Percentiles rank a stretch among this genome's conserved stretches.
Conservation (phyloP, 2,797 vertebrate species). For the Tamandua tetradactyla region DNA sequence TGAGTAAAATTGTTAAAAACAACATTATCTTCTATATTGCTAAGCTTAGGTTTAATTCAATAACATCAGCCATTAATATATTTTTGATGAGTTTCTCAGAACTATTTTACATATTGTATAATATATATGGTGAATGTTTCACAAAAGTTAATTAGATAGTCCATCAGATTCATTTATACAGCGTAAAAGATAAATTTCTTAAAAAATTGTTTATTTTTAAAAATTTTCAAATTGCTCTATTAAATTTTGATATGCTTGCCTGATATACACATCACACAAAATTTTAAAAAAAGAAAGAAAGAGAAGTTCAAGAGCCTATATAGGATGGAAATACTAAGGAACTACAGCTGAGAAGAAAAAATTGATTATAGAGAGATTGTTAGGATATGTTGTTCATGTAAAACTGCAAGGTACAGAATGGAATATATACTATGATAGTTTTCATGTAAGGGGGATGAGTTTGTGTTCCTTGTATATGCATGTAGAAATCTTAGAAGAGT, state of each 20-base stretch:
- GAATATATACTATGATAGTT: neutral
- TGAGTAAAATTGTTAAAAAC: conserved; percentile 30
- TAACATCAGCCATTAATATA: neutral
- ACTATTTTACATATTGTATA: conserved; percentile 17
- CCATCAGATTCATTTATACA: neutral
- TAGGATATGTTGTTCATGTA: too few species aligned
- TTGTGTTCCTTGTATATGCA: conserved; percentile 19
- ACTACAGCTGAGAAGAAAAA: neutral
- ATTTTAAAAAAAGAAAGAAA: neutral
- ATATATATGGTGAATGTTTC: conserved; percentile 23
- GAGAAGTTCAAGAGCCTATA: neutral
- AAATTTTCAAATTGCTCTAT: neutral
- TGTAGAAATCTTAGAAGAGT: neutral
- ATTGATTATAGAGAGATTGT: conserved; percentile 33
- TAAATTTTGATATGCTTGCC: neutral
- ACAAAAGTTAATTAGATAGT: conserved; percentile 19
- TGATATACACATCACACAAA: neutral
- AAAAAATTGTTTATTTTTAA: conserved; percentile 56
- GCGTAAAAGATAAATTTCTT: too few species aligned
- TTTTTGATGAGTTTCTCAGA: conserved; percentile 47
- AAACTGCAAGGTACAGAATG: neutral
- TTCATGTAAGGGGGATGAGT: neutral
- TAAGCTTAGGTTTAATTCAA: conserved; percentile 40
- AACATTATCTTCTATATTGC: conserved; percentile 38
- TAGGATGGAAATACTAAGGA: neutral